Evolutionary conservation across 2,113 vertebrate genomes (phyloP).

Genomic region (Microtus pennsylvanicus): DNA sequence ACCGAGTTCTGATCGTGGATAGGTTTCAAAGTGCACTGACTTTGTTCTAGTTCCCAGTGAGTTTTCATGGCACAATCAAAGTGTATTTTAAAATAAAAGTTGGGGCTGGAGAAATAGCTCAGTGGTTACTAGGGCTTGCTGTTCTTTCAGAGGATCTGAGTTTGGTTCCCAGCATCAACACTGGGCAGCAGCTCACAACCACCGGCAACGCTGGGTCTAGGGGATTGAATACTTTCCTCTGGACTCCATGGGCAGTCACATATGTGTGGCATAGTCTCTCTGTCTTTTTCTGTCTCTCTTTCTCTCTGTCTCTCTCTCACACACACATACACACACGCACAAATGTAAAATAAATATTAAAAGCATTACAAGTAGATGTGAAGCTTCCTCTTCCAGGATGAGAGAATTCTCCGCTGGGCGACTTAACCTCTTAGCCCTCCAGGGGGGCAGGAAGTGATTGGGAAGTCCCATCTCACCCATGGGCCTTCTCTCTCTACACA

Average conservation of each 20-base stretch:
- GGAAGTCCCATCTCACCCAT: too few relatives aligned
- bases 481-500: not conserved
- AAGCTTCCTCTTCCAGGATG: not conserved
- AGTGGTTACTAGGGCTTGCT: not conserved
- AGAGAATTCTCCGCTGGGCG: not conserved
- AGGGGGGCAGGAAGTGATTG: rapidly evolving
- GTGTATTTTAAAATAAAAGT: not conserved
- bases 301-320: too few relatives aligned
- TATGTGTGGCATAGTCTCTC: not conserved
- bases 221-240: not conserved
- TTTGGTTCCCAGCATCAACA: not conserved
- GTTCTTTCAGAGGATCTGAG: not conserved
- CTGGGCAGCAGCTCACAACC: not conserved
- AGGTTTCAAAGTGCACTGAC: conserved; percentile 53
- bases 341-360: not conserved
- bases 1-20: not conserved
- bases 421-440: rapidly evolving
- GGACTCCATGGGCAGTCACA: not conserved
- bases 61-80: conserved; percentile 68
- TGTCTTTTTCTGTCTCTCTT: too few relatives aligned
- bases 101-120: not conserved
- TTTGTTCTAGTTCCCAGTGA: conserved; percentile 70
- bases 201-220: not conserved
- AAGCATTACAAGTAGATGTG: not conserved
- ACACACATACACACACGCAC: not conserved